Base-by-base conservation (phyloP, 2,113 vertebrate genomes). In the Oenanthe melanoleuca region DNA sequence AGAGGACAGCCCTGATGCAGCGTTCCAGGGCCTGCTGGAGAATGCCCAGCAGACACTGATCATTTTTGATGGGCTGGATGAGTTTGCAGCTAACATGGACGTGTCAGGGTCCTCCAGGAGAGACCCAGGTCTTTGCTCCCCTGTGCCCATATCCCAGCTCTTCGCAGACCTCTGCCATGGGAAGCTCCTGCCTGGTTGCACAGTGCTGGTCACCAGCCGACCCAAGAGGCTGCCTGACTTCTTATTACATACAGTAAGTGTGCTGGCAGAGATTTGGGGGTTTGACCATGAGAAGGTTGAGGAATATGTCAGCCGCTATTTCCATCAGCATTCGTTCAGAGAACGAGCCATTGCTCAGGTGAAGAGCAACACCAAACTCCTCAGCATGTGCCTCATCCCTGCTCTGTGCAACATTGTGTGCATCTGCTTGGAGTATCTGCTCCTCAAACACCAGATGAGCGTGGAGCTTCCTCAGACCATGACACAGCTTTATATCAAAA, bases 51-150 rank as follows among this genome's bases (percentile, higher is more conserved):
- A 70, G 12, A 97, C 97, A 9, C 98, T 99, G 70, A 97, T 99
- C 73, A 98, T 99, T 86, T 98, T 99, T 34, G 99, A 99, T 26
- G 99, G 99, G 11, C 98, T 99, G 67, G 99, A 99, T 59, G 99
- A 99, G 95, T 98, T 98, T 92, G 71, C 96, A 37, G 89, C 61
- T 20, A 95, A 96, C 80, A 66, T 98, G 71, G 64, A 71, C 0
- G 7, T 55, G 65, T 28, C 59, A 4, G 16, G 12, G 20, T 69
- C 45, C 55, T 57, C 52, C 12, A 42, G 47, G n/a, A n/a, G 9
- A 37, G 7, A 5, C 9, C 14, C 90, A 38, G 42, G 96, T 81
- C 92, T 86, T 6, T 33, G 72, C 67, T 95, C 40, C 5, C 88
- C 25, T 2, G 25, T 97, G 17, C 95, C 98, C 2, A 92, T 98